phyloP scores from a whole-genome alignment of 2,797 vertebrate genomes.

The Cercopithecus diana region DNA sequence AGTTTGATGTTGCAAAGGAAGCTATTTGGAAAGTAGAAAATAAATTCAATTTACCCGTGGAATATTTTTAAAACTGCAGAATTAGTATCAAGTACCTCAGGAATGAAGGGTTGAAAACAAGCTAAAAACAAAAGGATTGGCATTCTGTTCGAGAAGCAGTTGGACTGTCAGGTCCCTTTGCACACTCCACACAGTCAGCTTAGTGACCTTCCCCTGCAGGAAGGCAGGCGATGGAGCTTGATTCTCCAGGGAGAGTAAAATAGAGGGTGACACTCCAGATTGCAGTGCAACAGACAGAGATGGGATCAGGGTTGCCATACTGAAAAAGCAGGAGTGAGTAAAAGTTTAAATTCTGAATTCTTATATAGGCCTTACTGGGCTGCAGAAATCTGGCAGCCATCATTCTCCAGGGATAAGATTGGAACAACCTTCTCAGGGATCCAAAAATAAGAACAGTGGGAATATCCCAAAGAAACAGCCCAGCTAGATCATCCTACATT shows the following conservation, averaged over 20 bases:
- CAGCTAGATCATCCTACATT: not conserved
- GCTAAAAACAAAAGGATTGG: not conserved
- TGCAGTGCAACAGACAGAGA: not conserved
- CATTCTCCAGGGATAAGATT: not conserved
- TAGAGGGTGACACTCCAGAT: not conserved
- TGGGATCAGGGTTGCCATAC: not conserved
- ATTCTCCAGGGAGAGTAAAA: not conserved
- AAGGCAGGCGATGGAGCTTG: not conserved
- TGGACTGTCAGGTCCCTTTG: no score
- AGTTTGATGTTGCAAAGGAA: not conserved
- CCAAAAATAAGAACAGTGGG: not conserved
- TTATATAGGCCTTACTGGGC: accelerated
- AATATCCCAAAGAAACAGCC: not conserved
- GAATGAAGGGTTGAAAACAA: not conserved
- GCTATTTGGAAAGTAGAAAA: not conserved
- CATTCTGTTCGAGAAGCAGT: not conserved
- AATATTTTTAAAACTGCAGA: not conserved
- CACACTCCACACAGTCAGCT: no score
- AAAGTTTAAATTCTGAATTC: not conserved
- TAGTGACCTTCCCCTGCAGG: accelerated
- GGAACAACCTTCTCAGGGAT: not conserved
- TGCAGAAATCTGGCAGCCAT: not conserved
- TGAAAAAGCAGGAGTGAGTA: not conserved
- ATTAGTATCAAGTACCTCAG: not conserved
- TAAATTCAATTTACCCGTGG: not conserved